Evolutionary conservation across 1,140 invertebrate genomes (phyloP).

Genomic region (Sitobion miscanthi): DNA sequence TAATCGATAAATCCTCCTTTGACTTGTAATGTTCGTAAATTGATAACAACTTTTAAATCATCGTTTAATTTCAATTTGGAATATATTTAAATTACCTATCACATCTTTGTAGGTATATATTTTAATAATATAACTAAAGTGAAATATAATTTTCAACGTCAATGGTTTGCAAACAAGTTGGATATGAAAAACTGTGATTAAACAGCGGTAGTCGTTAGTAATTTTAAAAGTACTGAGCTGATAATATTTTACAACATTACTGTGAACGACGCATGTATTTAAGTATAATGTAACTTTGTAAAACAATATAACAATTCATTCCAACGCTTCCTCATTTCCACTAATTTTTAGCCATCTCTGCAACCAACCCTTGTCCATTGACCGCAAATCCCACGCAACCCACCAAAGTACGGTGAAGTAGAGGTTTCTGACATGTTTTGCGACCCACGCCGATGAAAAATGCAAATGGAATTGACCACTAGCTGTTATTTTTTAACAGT

Average conservation of each 20-base stretch:
- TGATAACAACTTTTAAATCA: background rate
- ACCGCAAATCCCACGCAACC: background rate
- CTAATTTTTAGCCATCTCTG: background rate
- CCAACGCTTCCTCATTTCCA: background rate
- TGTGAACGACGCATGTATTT: background rate
- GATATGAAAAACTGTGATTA: background rate
- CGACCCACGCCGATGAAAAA: background rate
- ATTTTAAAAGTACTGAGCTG: background rate
- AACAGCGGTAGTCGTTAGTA: background rate
- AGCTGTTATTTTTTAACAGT: slow-evolving; percentile 2
- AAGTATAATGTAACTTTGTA: background rate
- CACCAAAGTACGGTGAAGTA: background rate
- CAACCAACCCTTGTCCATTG: background rate
- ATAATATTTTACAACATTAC: background rate
- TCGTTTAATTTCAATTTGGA: background rate
- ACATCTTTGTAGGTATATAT: background rate
- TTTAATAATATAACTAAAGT: background rate
- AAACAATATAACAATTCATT: slow-evolving; percentile 4
- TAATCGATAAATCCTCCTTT: background rate
- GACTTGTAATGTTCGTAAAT: background rate
- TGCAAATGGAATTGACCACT: background rate
- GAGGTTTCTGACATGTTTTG: background rate
- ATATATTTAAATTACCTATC: background rate
- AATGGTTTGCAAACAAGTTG: background rate
- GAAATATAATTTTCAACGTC: background rate